These are phyloP conservation scores for Mactromeris polynyma DNA, from an alignment of 2,888 invertebrate genomes.

Conservation along the genomic window DNA sequence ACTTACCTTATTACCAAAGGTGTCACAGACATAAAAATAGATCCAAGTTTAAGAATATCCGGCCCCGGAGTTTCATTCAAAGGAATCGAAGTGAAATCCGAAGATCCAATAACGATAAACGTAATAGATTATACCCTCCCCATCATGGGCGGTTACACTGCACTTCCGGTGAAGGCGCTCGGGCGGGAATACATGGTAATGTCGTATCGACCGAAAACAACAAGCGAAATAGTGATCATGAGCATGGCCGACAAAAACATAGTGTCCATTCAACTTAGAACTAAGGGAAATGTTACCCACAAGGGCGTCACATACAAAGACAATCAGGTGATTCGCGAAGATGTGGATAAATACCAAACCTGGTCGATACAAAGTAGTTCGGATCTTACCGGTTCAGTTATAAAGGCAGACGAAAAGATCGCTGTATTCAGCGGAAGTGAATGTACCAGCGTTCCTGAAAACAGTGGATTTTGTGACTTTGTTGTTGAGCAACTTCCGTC, in stretches of 20 bases:
- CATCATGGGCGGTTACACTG: constrained; percentile 45
- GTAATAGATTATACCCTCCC: constrained; percentile 40
- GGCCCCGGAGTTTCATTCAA: constrained; percentile 54
- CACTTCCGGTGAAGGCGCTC: constrained; percentile 40
- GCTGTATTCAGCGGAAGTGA: constrained; percentile 51
- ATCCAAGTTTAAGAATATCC: constrained; percentile 32
- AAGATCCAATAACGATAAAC: constrained; percentile 37
- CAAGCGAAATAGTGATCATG: constrained; percentile 43
- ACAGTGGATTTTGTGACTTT: constrained; percentile 43
- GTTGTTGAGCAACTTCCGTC: constrained; percentile 51
- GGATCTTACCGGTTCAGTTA: constrained; percentile 52
- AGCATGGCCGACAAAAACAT: constrained; percentile 33
- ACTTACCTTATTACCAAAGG: constrained; percentile 27
- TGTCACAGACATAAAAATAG: constrained; percentile 39
- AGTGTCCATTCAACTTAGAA: constrained; percentile 44
- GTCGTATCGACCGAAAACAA: constrained; percentile 28
- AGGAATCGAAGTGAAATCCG: constrained; percentile 50
- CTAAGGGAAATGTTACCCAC: constrained; percentile 44
- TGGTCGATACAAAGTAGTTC: constrained; percentile 50
- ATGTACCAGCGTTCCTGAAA: constrained; percentile 33
- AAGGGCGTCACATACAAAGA: constrained; percentile 31
- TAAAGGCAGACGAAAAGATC: constrained; percentile 57
- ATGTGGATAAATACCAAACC: constrained; percentile 51
- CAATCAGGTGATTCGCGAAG: constrained; percentile 43
- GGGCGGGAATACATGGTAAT: constrained; percentile 52